Base-by-base conservation (phyloP, 2,888 invertebrate genomes). In the Leucozona laternaria region DNA sequence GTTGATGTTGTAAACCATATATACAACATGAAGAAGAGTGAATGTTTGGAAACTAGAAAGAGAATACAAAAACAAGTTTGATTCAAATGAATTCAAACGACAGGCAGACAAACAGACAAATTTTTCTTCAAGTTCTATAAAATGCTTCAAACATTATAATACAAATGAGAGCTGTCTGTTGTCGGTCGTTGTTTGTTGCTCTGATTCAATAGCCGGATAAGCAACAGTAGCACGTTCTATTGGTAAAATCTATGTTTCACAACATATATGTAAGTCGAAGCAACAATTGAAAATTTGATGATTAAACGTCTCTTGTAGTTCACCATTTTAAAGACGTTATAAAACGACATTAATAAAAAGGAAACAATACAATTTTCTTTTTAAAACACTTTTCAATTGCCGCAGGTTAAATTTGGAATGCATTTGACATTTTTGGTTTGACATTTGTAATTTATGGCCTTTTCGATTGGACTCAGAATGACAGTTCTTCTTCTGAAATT, bases 1-100 rank as follows among this genome's bases (percentile, higher is more conserved):
- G 15, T 37, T 8, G 17, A 37, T 34, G 20, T 7, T 20, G 20
- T 31, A 10, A 48, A 13, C 31, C 68, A 58, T 40, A 20, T 22
- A 22, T 20, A 13, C 20, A 50, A 40, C 77, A 37, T 45, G 45
- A 70, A 64, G 45, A 73, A 78, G 82, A 82, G 71, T 80, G 62
- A 75, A 75, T 62, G 64, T 57, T 64, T 66, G 25, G 50, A 34
- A 70, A 53, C 68, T 50, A 57, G 71, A 55, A 60, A 68, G 55
- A 57, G 25, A 83, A 58, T 45, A 55, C 64, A 66, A 45, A 25
- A 34, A 82, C 79, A 80, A 87, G n/a, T n/a, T n/a, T 87, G 87
- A 87, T 87, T 87, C 87, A 79, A 83, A 87, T 83, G 87, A 79
- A 87, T 77, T 76, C 72, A 76, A 87, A 70, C 79, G 83, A 87